Conservation (phyloP, 2,888 invertebrate genomes). For the Steinernema carpocapsae region DNA sequence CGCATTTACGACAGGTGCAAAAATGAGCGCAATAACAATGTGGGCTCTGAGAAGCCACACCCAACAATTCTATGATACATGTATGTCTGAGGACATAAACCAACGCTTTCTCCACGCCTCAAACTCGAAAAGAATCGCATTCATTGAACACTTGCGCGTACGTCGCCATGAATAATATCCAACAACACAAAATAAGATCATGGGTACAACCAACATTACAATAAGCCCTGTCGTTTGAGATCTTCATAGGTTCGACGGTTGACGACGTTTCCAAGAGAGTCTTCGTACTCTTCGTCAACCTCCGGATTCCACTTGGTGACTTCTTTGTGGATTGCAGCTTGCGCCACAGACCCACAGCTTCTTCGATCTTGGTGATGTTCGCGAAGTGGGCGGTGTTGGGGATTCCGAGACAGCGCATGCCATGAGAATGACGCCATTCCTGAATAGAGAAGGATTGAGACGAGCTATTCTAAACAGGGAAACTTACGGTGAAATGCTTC, state of each 20-base stretch:
- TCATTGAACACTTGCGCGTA: no score
- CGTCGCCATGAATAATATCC: no score
- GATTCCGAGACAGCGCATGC: conserved; percentile 97
- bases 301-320: conserved; percentile 82
- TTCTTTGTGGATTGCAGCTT: conserved; percentile 94
- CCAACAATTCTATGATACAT: no score
- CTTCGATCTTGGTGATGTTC: conserved; percentile 84
- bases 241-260: conserved; percentile 98
- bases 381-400: conserved; percentile 99
- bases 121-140: no score
- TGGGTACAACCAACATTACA: conserved; percentile 73
- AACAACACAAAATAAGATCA: neutral
- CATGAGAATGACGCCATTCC: conserved; percentile 80
- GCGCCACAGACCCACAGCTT: conserved; percentile 83
- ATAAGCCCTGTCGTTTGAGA: conserved; percentile 92
- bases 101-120: no score
- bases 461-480: neutral
- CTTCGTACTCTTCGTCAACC: conserved; percentile 97
- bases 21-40: no score
- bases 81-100: no score
- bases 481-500: conserved; percentile 84
- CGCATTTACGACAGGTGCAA: no score
- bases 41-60: no score
- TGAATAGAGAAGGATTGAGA: conserved; percentile 60
- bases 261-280: conserved; percentile 96